phyloP scores from a whole-genome alignment of 2,888 invertebrate species.

The Catocala nupta region DNA sequence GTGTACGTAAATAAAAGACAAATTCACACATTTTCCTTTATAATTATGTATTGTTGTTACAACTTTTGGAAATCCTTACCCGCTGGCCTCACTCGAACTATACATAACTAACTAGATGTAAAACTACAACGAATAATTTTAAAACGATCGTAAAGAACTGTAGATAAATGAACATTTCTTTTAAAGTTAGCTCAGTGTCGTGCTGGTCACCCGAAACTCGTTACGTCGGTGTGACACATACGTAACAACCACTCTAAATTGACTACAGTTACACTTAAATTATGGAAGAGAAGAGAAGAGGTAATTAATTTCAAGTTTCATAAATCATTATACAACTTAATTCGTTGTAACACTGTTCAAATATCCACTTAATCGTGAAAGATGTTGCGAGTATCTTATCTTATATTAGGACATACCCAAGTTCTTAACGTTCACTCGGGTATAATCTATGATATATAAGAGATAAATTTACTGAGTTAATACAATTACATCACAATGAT shows the following conservation, averaged over 20 bases:
- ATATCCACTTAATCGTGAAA: no score
- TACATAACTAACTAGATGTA: conserved; percentile 35
- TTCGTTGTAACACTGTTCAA: no score
- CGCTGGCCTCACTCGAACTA: conserved; percentile 28
- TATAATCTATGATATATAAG: background rate
- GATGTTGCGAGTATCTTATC: background rate
- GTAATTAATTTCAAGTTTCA: no score
- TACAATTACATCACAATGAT: conserved; percentile 24
- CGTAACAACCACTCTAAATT: no score
- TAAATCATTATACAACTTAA: no score
- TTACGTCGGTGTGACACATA: no score
- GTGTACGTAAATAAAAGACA: conserved; percentile 4
- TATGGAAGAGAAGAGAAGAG: no score
- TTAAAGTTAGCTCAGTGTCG: no score
- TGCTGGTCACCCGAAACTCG: no score
- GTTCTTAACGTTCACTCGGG: conserved; percentile 30
- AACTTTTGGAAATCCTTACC: conserved; percentile 33
- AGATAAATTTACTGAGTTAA: conserved; percentile 7
- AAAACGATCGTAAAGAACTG: conserved; percentile 30
- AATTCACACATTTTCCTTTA: conserved; percentile 20
- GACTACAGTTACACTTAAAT: no score
- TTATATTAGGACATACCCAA: conserved; percentile 1
- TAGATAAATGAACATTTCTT: background rate
- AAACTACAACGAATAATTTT: conserved; percentile 27
- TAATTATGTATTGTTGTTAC: conserved; percentile 39